Base-by-base conservation (phyloP, 2,797 vertebrate species). In the Cebuella pygmaea region DNA sequence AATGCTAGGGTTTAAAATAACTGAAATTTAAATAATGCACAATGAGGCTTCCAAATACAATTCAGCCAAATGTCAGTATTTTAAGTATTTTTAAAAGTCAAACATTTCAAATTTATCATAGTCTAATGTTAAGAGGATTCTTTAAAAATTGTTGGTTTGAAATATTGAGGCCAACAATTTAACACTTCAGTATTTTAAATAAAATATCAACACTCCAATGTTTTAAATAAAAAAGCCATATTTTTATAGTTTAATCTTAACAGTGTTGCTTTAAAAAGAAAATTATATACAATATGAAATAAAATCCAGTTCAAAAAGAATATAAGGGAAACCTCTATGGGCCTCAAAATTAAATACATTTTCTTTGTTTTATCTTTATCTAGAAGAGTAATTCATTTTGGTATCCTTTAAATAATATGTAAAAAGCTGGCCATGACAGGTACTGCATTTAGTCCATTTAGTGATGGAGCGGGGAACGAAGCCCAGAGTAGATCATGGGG, bases 321-420 rank as follows among this genome's bases (percentile, higher is more conserved):
- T 36, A 55, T 61, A 94, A 82, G 81, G 91, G 33, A 98, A 96
- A 95, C 64, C 86, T 92, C 36, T 7, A 67, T 83, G 67, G 93
- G 19, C 83, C 78, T 97, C 94, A 97, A 96, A 97, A 97, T 97
- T 98, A 98, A 98, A 97, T 97, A 98, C 97, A 97, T 97, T 94
- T 98, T 97, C 93, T 84, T 95, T 88, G 90, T 70, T 82, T 95
- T 93, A 50, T 95, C 70, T 81, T 97, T 93, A 96, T 85, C 95
- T 90, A 93, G 83, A 95, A 97, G 97, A 97, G 94, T 97, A 97
- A 98, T 97, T 98, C 97, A 96, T 93, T 97, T 95, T 97, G 93
- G 88, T 97, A 86, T 96, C 96, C 96, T 97, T 97, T 98, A 98
- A 98, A 98, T 97, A 97, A 97, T 90, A 97, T 93, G 95, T 94